Conservation (phyloP, 2,113 vertebrate genomes). For the Salvelinus namaycush region DNA sequence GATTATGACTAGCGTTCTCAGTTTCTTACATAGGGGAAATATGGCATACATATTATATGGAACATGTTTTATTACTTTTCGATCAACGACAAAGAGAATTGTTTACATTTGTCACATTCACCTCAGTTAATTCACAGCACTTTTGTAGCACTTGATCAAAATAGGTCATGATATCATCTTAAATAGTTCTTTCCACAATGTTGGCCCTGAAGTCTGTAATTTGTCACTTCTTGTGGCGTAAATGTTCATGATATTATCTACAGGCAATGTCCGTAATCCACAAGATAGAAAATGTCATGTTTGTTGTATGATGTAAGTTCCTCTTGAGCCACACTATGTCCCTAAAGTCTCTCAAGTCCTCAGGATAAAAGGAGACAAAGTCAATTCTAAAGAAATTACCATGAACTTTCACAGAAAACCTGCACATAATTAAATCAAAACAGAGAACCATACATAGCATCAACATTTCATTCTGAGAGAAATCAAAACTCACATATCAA, state of each 20-base stretch:
- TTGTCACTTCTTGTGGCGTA: neutral
- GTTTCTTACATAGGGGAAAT: neutral
- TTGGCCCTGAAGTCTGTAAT: neutral
- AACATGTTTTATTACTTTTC: slow-evolving; percentile 19
- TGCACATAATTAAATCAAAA: slow-evolving; percentile 23
- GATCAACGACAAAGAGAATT: slow-evolving; percentile 22
- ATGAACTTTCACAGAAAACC: slow-evolving; percentile 6
- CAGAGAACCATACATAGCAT: slow-evolving; percentile 21
- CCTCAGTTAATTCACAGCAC: slow-evolving; percentile 9
- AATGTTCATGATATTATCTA: slow-evolving; percentile 8
- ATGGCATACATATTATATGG: neutral
- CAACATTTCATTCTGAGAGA: neutral
- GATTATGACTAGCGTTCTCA: neutral
- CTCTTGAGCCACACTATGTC: neutral
- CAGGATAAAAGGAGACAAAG: neutral
- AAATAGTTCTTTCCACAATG: neutral
- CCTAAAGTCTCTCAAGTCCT: neutral
- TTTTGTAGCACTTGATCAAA: slow-evolving; percentile 23
- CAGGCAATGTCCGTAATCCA: neutral
- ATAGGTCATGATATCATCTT: slow-evolving; percentile 12
- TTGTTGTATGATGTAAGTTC: neutral
- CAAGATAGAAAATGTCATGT: neutral
- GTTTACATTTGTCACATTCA: slow-evolving; percentile 36
- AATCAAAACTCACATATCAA: slow-evolving; percentile 13
- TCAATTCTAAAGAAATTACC: neutral